Evolutionary conservation across 1,140 invertebrate genomes (phyloP).

Genomic region (Aphaenogaster floridana): DNA sequence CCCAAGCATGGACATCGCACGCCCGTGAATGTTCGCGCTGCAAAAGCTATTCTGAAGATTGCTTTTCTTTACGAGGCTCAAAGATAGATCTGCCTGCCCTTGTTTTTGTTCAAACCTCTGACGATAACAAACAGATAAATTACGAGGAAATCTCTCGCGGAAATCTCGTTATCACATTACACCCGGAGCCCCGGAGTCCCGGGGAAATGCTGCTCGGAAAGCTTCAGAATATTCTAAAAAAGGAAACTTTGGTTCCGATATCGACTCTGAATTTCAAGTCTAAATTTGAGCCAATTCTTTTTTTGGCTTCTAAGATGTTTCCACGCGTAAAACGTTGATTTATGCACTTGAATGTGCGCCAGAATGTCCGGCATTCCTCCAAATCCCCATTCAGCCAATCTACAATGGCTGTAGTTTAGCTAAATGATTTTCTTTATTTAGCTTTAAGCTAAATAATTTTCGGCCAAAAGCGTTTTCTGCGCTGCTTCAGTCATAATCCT

Average conservation of each 20-base stretch:
- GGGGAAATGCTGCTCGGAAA: not conserved
- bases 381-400: too few relatives aligned
- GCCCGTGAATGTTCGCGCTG: not conserved
- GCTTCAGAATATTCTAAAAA: not conserved
- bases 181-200: too few relatives aligned
- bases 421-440: too few relatives aligned
- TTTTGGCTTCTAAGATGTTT: not conserved
- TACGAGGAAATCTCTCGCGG: not conserved
- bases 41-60: conserved; percentile 3
- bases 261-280: not conserved
- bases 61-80: not conserved
- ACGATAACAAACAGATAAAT: conserved; percentile 14
- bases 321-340: not conserved
- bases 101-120: not conserved
- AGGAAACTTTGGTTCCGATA: not conserved
- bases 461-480: too few relatives aligned
- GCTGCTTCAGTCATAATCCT: too few relatives aligned
- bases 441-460: too few relatives aligned
- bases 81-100: not conserved
- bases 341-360: not conserved
- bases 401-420: too few relatives aligned
- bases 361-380: not conserved
- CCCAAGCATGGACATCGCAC: not conserved
- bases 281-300: not conserved
- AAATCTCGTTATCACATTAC: conserved; percentile 24